Evolutionary conservation across 1,140 invertebrate genomes (phyloP), one percentile per base, ranked within the genome.

Genomic region (Cataglyphis hispanica): DNA sequence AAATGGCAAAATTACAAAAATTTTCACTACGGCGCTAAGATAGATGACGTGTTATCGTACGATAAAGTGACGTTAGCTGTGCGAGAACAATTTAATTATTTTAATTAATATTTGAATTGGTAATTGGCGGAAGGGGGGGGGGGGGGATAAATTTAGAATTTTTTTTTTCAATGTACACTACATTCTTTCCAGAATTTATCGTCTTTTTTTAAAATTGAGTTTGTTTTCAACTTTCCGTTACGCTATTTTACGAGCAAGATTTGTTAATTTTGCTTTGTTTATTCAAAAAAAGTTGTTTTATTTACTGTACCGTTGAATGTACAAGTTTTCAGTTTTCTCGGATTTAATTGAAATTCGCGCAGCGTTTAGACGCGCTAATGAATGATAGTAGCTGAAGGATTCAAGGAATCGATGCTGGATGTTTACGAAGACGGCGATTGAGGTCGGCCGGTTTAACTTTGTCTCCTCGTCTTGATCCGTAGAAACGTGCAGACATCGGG

Each of bases 371-470:
- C 19, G 78, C 64, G 25, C 22, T 83, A 74, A 83, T 83, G 78
- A 83, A 83, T 83, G 53, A 56, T 37, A 46, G 56, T 74, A 58
- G 67, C 37, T 60, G 37, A n/a, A n/a, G n/a, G 70, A 83, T 72
- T 40, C 56, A 69, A 34, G 66, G 66, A 81, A 81, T 81, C 78
- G 67, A 83, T 72, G 50, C 67, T 11, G 56, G 53, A 25, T 83
- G 76, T 86, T 67, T 70, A 85, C 16, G 74, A 86, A 89, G 85
- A 84, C 70, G 58, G 40, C 50, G 66, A 19, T 66, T 63, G 87
- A 87, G 67, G 81, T 40, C 86, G 56, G 11, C 40, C 86, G 70
- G 56, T 66, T 86, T 70, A 83, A 89, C 88, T 86, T 89, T 89
- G 88, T 89, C 84, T 64, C 53, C 37, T 74, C 70, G 56, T 40